Conservation (phyloP, 2,113 vertebrate species). For the Myiagra hebetior region DNA sequence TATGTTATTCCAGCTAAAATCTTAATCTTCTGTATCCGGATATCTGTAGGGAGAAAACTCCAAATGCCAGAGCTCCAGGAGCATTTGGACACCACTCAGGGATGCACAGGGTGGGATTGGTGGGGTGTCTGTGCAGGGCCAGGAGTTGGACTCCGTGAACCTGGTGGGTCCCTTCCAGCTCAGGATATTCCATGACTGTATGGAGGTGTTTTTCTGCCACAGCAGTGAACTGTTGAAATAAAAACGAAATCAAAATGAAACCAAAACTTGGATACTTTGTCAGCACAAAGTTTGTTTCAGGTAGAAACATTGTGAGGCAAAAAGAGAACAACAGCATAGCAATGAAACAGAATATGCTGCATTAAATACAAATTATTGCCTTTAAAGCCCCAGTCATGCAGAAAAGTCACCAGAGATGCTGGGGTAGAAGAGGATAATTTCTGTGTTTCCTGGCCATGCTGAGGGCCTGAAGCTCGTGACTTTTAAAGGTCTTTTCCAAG, state of each 20-base stretch:
- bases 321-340: neutral
- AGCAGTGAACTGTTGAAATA: too few species aligned
- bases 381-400: neutral
- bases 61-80: neutral
- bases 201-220: too few species aligned
- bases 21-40: rapidly evolving
- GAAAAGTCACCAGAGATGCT: neutral
- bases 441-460: neutral
- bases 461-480: neutral
- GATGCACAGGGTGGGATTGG: too few species aligned
- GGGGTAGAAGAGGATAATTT: neutral
- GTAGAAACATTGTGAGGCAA: neutral
- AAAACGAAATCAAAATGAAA: too few species aligned
- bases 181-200: too few species aligned
- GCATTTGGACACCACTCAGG: neutral
- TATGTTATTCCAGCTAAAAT: neutral
- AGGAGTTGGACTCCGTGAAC: too few species aligned
- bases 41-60: neutral
- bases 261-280: too few species aligned
- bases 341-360: neutral
- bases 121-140: too few species aligned
- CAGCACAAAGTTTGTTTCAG: neutral
- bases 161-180: too few species aligned
- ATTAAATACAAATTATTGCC: neutral
- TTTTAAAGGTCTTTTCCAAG: neutral